Evolutionary conservation across 1,140 invertebrate species (phyloP).

Genomic region (Anadara kagoshimensis): DNA sequence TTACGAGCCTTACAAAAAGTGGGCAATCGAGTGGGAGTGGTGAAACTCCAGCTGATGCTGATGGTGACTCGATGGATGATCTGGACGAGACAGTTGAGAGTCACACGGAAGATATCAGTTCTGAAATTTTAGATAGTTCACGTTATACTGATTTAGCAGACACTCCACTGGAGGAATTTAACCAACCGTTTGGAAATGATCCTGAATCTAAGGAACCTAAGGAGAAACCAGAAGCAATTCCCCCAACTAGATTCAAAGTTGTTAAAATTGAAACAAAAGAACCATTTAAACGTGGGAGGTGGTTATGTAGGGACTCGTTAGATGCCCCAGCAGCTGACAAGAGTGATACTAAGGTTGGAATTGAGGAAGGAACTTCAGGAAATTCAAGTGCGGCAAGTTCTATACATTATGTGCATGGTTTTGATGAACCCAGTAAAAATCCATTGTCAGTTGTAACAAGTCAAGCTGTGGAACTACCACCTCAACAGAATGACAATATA

Average conservation of each 20-base stretch:
- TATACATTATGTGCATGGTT: conserved; percentile 62
- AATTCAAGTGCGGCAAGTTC: conserved; percentile 65
- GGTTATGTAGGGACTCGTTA: conserved; percentile 96
- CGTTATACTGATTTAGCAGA: conserved; percentile 65
- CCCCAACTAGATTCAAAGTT: conserved; percentile 84
- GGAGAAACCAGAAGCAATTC: conserved; percentile 31
- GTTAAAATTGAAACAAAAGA: conserved; percentile 95
- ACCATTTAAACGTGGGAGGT: conserved; percentile 93
- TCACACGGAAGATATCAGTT: conserved; percentile 86
- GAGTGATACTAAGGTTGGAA: conserved; percentile 48
- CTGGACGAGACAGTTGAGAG: conserved; percentile 84
- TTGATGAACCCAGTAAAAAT: conserved; percentile 66
- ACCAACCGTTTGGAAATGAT: conserved; percentile 17
- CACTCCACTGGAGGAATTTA: conserved; percentile 54
- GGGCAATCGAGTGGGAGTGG: conserved; percentile 83
- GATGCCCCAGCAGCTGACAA: conserved; percentile 80
- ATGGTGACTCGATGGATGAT: conserved; percentile 94
- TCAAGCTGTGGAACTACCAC: background rate
- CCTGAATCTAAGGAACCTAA: conserved; percentile 31
- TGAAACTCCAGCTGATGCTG: conserved; percentile 82
- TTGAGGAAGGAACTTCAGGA: conserved; percentile 52
- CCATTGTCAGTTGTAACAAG: conserved; percentile 41
- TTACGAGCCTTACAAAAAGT: conserved; percentile 85
- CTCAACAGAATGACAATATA: background rate
- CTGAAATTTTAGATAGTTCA: conserved; percentile 74